Evolutionary conservation across 2,888 invertebrate genomes (phyloP).

Genomic region (Diloba caeruleocephala): DNA sequence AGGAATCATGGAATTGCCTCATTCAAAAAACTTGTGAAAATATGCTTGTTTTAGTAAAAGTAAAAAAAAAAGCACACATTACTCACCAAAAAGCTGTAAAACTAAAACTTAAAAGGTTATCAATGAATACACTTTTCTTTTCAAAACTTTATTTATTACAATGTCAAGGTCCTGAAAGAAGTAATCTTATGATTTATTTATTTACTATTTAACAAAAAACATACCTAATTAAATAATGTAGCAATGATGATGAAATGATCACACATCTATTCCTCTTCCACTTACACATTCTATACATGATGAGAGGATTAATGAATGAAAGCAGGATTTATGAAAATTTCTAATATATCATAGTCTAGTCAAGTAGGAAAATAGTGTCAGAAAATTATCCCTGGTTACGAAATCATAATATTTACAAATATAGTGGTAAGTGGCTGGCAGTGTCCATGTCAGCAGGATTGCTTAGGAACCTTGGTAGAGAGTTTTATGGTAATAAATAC

Average conservation of each 20-base stretch:
- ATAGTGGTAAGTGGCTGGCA: constrained; percentile 38
- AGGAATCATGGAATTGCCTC: constrained; percentile 52
- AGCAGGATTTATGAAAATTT: constrained; percentile 27
- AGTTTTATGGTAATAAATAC: constrained; percentile 38
- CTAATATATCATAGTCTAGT: constrained; percentile 26
- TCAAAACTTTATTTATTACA: constrained; percentile 66
- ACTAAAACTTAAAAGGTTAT: constrained; percentile 54
- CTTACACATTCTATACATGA: constrained; percentile 1
- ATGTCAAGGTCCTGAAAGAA: constrained; percentile 42
- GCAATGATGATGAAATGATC: constrained; percentile 6
- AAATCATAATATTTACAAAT: constrained; percentile 57
- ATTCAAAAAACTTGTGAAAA: constrained; percentile 46
- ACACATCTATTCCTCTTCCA: constrained; percentile 22
- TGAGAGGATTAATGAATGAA: constrained; percentile 3
- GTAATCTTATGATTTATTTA: constrained; percentile 11
- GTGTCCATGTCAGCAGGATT: constrained; percentile 39
- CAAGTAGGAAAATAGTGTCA: constrained; percentile 38
- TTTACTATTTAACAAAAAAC: constrained; percentile 15
- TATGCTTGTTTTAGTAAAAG: constrained; percentile 24
- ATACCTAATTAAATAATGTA: constrained; percentile 27
- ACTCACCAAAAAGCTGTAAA: constrained; percentile 59
- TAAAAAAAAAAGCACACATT: constrained; percentile 38
- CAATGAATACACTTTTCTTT: constrained; percentile 71
- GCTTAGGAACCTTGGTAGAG: constrained; percentile 23
- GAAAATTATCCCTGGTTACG: constrained; percentile 50